These are phyloP conservation scores for Triplophysa tibetana DNA, from an alignment of 2,113 vertebrate species.

Conservation along the genomic window DNA sequence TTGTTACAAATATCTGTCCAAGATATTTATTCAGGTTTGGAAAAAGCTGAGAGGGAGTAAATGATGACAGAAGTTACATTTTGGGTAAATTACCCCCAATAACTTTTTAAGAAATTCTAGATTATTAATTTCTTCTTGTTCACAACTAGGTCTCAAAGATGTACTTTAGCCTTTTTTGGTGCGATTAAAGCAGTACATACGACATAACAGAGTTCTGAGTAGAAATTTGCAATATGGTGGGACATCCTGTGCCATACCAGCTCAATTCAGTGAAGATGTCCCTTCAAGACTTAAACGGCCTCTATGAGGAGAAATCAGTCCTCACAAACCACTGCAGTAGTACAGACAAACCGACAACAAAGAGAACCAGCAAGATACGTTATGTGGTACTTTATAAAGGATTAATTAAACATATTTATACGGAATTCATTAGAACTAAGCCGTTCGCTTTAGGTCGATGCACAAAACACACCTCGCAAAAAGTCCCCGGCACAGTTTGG, in stretches of 20 bases:
- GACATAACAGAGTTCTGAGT: not conserved
- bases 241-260: conserved; percentile 62
- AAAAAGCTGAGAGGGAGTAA: no score
- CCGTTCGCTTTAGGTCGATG: not conserved
- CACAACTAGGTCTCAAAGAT: no score
- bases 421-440: conserved; percentile 4
- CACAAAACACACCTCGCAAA: conserved; percentile 29
- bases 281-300: conserved; percentile 58
- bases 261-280: conserved; percentile 68
- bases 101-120: no score
- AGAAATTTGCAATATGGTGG: not conserved
- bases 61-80: no score
- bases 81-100: no score
- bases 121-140: no score
- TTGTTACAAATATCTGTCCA: no score
- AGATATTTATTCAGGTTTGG: no score
- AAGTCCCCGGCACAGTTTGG: conserved; percentile 57
- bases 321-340: conserved; percentile 64
- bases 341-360: conserved; percentile 53
- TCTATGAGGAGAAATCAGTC: conserved; percentile 64
- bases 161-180: not conserved
- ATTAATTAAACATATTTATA: conserved; percentile 1
- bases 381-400: not conserved
- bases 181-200: not conserved
- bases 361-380: conserved; percentile 52